A percentile compares a stretch with the other conserved stretches of the same genome.
phyloP scores from a whole-genome alignment of 2,888 invertebrate genomes.

The Andrena chrysosceles region DNA sequence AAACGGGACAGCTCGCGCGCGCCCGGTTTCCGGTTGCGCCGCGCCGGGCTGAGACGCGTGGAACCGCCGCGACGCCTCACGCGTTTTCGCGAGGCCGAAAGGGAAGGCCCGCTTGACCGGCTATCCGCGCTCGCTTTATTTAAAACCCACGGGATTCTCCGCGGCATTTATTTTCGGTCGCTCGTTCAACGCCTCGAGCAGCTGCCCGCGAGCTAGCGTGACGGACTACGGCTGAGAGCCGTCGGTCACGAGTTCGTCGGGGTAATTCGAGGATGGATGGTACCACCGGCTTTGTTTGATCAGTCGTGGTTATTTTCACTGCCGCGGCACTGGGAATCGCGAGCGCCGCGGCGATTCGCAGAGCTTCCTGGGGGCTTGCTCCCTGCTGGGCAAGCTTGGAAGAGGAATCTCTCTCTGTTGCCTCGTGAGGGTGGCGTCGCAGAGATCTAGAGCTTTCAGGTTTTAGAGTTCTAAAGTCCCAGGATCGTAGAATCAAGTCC shows the following conservation, averaged over 20 bases:
- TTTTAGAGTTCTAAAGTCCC: too few relatives aligned
- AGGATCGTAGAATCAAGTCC: too few relatives aligned
- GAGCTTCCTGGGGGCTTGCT: too few relatives aligned
- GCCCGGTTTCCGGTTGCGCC: not conserved
- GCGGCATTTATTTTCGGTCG: constrained; percentile 80
- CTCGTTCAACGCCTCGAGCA: constrained; percentile 70
- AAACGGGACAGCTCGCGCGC: not conserved
- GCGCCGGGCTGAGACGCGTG: constrained; percentile 23
- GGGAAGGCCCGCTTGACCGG: constrained; percentile 57
- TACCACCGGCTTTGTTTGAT: constrained; percentile 2
- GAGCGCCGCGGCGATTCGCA: too few relatives aligned
- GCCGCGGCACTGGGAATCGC: not conserved
- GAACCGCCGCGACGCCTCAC: constrained; percentile 45
- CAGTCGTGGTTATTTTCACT: not conserved
- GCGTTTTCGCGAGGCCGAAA: constrained; percentile 59
- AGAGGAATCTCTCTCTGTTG: too few relatives aligned
- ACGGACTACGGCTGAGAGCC: constrained; percentile 46
- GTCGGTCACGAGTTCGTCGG: constrained; percentile 22
- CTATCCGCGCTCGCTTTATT: constrained; percentile 77
- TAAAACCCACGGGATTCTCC: constrained; percentile 80
- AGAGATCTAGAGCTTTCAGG: too few relatives aligned
- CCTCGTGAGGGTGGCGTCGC: too few relatives aligned
- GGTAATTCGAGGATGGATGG: constrained; percentile 47
- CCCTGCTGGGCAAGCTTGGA: too few relatives aligned
- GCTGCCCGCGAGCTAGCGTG: constrained; percentile 61